A percentile compares a stretch with the other conserved stretches of the same genome.
These are phyloP conservation scores for Nannospalax galili DNA, from an alignment of 2,113 vertebrate genomes.

Conservation along the genomic window DNA sequence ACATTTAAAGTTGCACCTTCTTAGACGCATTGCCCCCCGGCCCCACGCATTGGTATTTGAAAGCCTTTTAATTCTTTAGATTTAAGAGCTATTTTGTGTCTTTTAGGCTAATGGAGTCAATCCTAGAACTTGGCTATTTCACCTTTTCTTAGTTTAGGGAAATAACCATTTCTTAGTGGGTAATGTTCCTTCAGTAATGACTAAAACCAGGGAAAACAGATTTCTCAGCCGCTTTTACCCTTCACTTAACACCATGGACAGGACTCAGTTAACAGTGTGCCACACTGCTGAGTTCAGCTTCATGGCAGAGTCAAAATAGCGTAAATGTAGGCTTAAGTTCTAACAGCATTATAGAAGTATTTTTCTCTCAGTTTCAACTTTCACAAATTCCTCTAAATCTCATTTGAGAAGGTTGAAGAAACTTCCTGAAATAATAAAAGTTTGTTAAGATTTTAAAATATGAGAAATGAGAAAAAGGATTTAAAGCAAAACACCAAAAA, in stretches of 20 bases:
- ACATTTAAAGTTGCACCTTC: neutral
- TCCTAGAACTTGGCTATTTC: neutral
- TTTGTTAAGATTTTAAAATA: neutral
- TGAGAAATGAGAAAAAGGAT: neutral
- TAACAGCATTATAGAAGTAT: neutral
- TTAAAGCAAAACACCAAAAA: neutral
- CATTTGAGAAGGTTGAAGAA: neutral
- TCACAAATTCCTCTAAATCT: neutral
- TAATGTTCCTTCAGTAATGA: neutral
- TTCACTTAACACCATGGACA: neutral
- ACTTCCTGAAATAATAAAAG: constrained; percentile 10
- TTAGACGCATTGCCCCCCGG: neutral
- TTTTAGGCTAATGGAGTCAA: neutral
- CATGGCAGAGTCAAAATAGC: neutral
- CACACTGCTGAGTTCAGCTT: neutral
- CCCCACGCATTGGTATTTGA: neutral
- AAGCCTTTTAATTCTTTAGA: neutral
- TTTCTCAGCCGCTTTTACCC: neutral
- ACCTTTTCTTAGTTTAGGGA: neutral
- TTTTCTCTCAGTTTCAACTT: constrained; percentile 19
- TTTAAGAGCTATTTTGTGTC: neutral
- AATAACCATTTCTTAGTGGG: neutral
- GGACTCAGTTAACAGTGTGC: neutral
- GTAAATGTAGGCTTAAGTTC: neutral
- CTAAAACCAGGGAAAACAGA: neutral